Evolutionary conservation across 1,140 invertebrate species (phyloP), one percentile per base, ranked within the genome.

Genomic region (Lamellibrachia luymesi): DNA sequence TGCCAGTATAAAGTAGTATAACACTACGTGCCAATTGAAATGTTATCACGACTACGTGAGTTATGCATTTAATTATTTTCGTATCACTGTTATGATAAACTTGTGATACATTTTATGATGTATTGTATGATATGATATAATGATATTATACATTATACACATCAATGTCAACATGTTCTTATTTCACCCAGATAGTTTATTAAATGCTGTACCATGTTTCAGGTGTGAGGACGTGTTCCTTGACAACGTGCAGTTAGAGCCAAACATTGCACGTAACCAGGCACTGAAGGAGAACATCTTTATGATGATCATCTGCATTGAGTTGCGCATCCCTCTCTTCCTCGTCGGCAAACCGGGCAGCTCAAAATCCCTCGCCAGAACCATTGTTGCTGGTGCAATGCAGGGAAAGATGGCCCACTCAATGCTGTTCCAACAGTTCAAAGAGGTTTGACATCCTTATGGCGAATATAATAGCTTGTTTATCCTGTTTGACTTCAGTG

Each of bases 281-380:
- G 95, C 95, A 17, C 93, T 96, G 92, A 95, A 94, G 91, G 95
- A 96, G 93, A 96, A 96, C 91, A 93, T 96, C 17, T 96, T 96
- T 90, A 95, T 96, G 94, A 96, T 96, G 95, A 94, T 96, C 27
- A 93, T 95, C 13, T 96, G 95, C 92, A 95, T 96, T 92, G 95
- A 95, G 91, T 93, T 95, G 25, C 93, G 95, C 10, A 95, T 96
- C 13, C 95, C 95, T 6, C 93, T 96, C 25, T 96, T 96, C 93
- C 93, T 96, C 52, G 95, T 96, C n/a, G 95, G 95, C 25, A 96
- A 95, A 94, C 96, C 95, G 80, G 96, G 96, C 10, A 95, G 95
- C 92, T 95, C 95, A 17, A 96, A 96, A 93, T 96, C 95, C 38
- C 93, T 96, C 92, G 95, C 95, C 10, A 95, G 95, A 90, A 95